Evolutionary conservation across 1,140 invertebrate genomes (phyloP).

Genomic region (Stegodyphus mimosarum): DNA sequence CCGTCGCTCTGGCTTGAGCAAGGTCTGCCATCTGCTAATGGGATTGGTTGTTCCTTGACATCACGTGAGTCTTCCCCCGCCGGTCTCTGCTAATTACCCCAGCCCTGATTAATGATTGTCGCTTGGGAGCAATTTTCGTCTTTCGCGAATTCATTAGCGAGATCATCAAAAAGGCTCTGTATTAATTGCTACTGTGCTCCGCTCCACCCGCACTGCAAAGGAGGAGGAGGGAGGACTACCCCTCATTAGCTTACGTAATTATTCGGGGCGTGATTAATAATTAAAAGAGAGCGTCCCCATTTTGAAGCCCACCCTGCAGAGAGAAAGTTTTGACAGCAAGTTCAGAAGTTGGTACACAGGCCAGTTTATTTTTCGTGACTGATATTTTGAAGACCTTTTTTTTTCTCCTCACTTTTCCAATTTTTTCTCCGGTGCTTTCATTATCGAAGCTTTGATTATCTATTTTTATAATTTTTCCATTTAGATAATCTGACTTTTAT

Average conservation of each 20-base stretch:
- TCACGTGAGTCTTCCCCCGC: conserved; percentile 47
- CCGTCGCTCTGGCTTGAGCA: neutral
- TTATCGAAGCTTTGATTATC: conserved; percentile 16
- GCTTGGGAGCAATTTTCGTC: conserved; percentile 58
- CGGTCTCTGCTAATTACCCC: conserved; percentile 49
- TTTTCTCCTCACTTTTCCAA: neutral
- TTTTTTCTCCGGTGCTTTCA: neutral
- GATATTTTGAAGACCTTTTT: neutral
- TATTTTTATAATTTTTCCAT: conserved; percentile 13
- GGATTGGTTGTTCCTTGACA: conserved; percentile 59
- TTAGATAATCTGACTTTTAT: neutral
- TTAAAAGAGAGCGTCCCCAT: conserved; percentile 40
- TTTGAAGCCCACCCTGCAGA: neutral
- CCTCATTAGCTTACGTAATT: conserved; percentile 37
- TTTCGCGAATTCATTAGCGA: conserved; percentile 59
- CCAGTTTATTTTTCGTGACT: neutral
- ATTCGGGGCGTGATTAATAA: conserved; percentile 56
- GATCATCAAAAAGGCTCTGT: conserved; percentile 58
- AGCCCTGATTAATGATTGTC: conserved; percentile 59
- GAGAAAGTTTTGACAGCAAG: conserved; percentile 54
- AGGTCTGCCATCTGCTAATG: conserved; percentile 44
- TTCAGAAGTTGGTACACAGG: conserved; percentile 13
- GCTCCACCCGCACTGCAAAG: neutral
- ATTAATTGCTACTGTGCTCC: conserved; percentile 45
- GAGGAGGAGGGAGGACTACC: neutral